phyloP scores from a whole-genome alignment of 2,797 vertebrate species.

The Sebastes kiyomatsui region DNA sequence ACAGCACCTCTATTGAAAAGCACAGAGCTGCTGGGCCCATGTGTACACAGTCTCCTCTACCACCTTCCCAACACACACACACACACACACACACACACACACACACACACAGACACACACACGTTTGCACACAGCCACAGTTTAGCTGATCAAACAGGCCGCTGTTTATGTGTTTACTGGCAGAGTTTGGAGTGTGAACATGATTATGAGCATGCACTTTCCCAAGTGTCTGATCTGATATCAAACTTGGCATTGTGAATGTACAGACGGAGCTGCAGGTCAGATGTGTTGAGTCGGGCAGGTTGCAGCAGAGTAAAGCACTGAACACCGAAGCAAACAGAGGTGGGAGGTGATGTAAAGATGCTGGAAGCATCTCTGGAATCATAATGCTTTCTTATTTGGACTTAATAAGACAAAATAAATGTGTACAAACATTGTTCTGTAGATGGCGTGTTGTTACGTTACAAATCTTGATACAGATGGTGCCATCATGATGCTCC shows the following conservation, averaged over 20 bases:
- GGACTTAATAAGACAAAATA: not conserved
- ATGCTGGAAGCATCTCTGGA: not conserved
- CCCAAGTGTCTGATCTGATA: constrained; percentile 31
- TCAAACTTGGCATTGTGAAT: not conserved
- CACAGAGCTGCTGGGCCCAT: constrained; percentile 54
- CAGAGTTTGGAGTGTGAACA: constrained; percentile 46
- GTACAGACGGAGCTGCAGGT: not conserved
- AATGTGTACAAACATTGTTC: not conserved
- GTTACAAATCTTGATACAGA: not conserved
- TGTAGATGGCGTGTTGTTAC: not conserved
- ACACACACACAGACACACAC: constrained; percentile 34
- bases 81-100: constrained; percentile 34
- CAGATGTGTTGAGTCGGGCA: constrained; percentile 21
- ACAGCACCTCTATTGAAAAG: constrained; percentile 81
- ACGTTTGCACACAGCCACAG: constrained; percentile 41
- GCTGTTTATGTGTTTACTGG: constrained; percentile 66
- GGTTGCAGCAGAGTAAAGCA: constrained; percentile 36
- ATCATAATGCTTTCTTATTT: not conserved
- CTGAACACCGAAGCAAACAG: constrained; percentile 36
- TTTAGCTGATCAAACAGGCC: constrained; percentile 60
- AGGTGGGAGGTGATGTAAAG: constrained; percentile 19
- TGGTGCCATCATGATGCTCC: not conserved
- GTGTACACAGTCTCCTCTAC: constrained; percentile 72
- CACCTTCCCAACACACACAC: constrained; percentile 15
- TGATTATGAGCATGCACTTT: constrained; percentile 37